Conservation (phyloP, 1,140 invertebrate species). For the Polypedilum pembai region DNA sequence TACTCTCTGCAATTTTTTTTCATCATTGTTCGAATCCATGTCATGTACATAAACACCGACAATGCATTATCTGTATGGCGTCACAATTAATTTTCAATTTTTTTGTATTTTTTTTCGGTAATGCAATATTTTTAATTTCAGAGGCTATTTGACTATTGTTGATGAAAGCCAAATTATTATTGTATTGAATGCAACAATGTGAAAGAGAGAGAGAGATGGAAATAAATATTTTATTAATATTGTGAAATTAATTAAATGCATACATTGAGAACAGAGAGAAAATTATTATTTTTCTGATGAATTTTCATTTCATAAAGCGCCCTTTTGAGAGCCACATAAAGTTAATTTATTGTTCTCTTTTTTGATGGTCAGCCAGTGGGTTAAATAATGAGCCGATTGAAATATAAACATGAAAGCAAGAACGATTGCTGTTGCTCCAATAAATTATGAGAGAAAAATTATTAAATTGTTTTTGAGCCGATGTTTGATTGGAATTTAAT, state of each 20-base stretch:
- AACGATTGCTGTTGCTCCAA: neutral
- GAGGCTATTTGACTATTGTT: neutral
- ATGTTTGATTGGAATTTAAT: constrained; percentile 14
- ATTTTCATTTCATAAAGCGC: neutral
- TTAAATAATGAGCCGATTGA: constrained; percentile 12
- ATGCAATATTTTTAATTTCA: neutral
- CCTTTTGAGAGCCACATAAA: neutral
- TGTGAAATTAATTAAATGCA: constrained; percentile 3
- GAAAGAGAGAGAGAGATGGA: too few species aligned
- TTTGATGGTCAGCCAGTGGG: constrained; percentile 1
- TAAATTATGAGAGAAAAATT: constrained; percentile 7
- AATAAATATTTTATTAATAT: constrained; percentile 5
- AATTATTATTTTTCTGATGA: neutral
- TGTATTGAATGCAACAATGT: too few species aligned
- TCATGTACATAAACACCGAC: neutral
- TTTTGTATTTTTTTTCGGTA: neutral
- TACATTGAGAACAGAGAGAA: neutral
- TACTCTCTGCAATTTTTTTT: neutral
- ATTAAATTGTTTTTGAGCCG: neutral
- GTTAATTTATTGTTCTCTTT: neutral
- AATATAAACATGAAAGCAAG: neutral
- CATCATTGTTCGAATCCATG: neutral
- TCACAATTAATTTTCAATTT: neutral
- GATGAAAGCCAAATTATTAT: neutral
- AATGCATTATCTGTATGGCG: neutral